Evolutionary conservation across 2,113 vertebrate species (phyloP), one percentile per base, ranked within the genome.

Genomic region (Falco punctatus): DNA sequence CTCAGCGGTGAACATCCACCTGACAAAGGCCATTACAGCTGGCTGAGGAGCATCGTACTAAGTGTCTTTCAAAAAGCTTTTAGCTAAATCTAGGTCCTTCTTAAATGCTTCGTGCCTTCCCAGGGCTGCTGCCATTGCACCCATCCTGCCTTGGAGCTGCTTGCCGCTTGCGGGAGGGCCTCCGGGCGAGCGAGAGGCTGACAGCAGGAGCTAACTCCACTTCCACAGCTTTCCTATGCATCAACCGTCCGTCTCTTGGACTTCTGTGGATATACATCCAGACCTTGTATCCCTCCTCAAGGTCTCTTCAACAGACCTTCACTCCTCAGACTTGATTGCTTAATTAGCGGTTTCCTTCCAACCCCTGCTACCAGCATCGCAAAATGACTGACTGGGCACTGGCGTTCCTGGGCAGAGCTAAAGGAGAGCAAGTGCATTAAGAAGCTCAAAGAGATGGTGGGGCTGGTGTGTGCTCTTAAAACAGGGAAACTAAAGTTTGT

Each of bases 131-230:
- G 73, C 73, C 30, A 4, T 35, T 35, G 21, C 67, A 54, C 66
- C 79, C 18, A 1, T 58, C 46, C 40, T 65, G 32, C 52, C 24
- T 62, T 59, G 8, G 1, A 8, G 54, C 67, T 75, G 27, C 46
- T 70, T 49, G 59, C 40, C 4, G 0, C 48, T 72, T 44, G 35
- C 5, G 14, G 44, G 6, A 67, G 16, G 30, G 22, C 23, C 26
- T 57, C 38, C 0, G 0, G 46, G 40, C 1, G 3, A 84, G 27
- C 40, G 44, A 2, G 2, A 42, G 48, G 62, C 62, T 67, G 61
- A 14, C 22, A 66, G 52, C 77, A 83, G 57, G 27, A 75, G 12
- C 38, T 46, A 15, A 38, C 5, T 59, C 23, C 30, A 5, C n/a
- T 59, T 54, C 21, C 51, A 15, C 12, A 26, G 9, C n/a, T 91